Conservation (phyloP, 2,113 vertebrate species). For the Hydropotes inermis region DNA sequence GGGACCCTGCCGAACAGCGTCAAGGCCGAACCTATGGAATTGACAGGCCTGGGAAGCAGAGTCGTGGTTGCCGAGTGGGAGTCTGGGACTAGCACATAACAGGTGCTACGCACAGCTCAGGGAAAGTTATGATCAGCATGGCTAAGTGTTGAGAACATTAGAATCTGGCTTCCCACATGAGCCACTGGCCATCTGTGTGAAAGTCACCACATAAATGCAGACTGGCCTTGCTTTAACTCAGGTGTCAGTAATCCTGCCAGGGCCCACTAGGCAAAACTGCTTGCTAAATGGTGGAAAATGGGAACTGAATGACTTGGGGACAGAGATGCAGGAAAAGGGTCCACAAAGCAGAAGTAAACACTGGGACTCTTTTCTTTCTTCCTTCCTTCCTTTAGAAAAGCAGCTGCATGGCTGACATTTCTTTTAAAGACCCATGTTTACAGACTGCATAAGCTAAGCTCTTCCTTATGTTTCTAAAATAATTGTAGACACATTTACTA, state of each 20-base stretch:
- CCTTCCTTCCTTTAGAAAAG: neutral
- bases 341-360: neutral
- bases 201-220: neutral
- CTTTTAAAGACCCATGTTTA: neutral
- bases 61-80: neutral
- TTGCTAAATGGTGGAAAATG: rapidly evolving
- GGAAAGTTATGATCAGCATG: neutral
- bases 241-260: neutral
- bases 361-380: too few species aligned
- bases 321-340: rapidly evolving
- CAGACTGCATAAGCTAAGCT: neutral
- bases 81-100: neutral
- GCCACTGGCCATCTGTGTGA: neutral
- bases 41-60: neutral
- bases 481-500: neutral
- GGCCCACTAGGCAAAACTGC: neutral
- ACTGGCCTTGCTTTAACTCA: neutral
- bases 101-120: neutral
- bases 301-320: too few species aligned
- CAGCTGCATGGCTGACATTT: neutral
- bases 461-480: neutral
- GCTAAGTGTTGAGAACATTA: neutral
- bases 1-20: neutral
- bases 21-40: neutral
- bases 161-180: neutral